Evolutionary conservation across 30 jellyfish, hydroid and myxozoan genomes (phyloP).

Genomic region (Chrysaora quinquecirrha): DNA sequence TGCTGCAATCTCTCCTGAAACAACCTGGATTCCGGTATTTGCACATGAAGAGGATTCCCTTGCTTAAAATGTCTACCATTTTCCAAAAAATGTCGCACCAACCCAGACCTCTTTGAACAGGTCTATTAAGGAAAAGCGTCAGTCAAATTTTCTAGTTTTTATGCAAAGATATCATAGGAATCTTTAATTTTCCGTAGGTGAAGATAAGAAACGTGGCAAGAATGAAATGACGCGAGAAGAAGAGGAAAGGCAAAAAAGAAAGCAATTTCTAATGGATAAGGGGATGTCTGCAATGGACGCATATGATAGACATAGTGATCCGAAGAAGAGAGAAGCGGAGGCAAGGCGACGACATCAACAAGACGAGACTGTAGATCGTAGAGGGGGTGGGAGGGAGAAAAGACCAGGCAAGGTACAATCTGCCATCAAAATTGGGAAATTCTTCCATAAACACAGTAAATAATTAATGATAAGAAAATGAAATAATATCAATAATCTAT

Average conservation of each 20-base stretch:
- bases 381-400: conserved; percentile 34
- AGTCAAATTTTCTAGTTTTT: too few relatives aligned
- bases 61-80: too few relatives aligned
- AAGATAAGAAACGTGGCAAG: neutral
- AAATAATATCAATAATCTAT: too few relatives aligned
- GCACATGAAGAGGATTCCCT: too few relatives aligned
- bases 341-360: conserved; percentile 51
- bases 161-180: too few relatives aligned
- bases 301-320: conserved; percentile 59
- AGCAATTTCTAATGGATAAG: conserved; percentile 28
- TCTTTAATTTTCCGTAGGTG: too few relatives aligned
- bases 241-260: conserved; percentile 28
- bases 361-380: conserved; percentile 58
- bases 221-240: conserved; percentile 18
- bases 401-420: conserved; percentile 61
- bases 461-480: neutral
- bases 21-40: too few relatives aligned
- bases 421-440: conserved; percentile 66
- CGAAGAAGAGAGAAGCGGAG: conserved; percentile 76
- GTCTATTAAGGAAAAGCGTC: too few relatives aligned
- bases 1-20: too few relatives aligned
- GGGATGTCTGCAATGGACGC: conserved; percentile 48
- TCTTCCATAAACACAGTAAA: conserved; percentile 59
- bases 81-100: too few relatives aligned
- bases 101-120: too few relatives aligned